A percentile compares a stretch with the other conserved stretches of the same genome.
phyloP scores from a whole-genome alignment of 2,113 vertebrate genomes.

The Protobothrops flavoviridis region DNA sequence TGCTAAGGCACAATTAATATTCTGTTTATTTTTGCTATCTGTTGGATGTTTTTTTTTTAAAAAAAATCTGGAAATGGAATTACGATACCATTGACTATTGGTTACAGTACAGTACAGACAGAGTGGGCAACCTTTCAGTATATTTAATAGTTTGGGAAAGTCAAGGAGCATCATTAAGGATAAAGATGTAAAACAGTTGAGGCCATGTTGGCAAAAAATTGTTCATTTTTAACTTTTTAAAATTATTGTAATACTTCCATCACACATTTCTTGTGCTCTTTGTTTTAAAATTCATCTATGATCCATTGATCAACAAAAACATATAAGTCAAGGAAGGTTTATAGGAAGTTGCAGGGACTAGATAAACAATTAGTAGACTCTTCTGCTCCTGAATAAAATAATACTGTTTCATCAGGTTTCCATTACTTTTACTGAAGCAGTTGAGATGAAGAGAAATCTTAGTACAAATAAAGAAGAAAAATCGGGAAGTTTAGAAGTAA shows the following conservation, averaged over 20 bases:
- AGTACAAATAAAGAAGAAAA: not conserved
- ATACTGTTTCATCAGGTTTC: not conserved
- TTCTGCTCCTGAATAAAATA: not conserved
- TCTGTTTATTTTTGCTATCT: not conserved
- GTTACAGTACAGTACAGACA: not conserved
- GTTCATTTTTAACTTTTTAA: not conserved
- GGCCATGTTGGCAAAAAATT: not conserved
- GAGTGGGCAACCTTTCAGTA: not conserved
- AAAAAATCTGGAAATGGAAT: not conserved
- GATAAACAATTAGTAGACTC: not conserved
- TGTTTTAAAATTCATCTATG: not conserved
- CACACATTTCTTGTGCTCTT: not conserved
- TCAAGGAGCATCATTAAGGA: not conserved
- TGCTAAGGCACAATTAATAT: not conserved
- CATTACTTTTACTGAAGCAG: not conserved
- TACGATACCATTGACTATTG: not conserved
- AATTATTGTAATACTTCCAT: not conserved
- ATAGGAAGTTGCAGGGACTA: not conserved
- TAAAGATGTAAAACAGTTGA: not conserved
- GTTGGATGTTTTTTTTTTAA: not conserved
- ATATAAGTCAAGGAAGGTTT: not conserved
- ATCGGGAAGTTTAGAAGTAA: not conserved
- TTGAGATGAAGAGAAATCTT: not conserved
- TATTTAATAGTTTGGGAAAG: not conserved
- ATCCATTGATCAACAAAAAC: not conserved